Base-by-base conservation (phyloP, 2,797 vertebrate genomes). In the Simalia tracyae region DNA sequence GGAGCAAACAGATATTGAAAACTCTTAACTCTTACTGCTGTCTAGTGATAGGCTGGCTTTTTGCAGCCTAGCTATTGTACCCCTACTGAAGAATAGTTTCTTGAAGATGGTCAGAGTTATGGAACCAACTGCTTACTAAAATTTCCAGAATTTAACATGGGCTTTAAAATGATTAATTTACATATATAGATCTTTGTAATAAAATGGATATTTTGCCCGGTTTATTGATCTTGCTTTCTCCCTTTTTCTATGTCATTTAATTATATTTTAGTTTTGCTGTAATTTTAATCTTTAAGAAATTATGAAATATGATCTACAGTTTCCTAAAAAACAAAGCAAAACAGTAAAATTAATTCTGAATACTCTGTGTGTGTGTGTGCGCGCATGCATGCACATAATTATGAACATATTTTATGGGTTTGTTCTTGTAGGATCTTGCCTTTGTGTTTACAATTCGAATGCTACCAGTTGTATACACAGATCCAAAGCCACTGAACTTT, bases 371-470 rank as follows among this genome's bases (percentile, higher is more conserved):
- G 50, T 42, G 1, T 22, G 50, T 54, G 50, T 7, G 50, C 50
- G 4, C 50, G 50, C 50, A 50, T 50, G 50, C 50, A 7, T 54
- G 68, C 31, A 60, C 31, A 42, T 86, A 10, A 87, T 86, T 64
- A 17, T 5, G 50, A 91, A 81, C 0, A 90, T 92, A 10, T 10
- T 84, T 31, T 42, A 2, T 60, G 86, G 36, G 2, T 90, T 90
- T 61, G 2, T 19, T n/a, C 14, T 57, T 87, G 66, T 93, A 98
- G 98, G 97, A 86, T 98, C 98, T 93, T 97, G 96, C 92, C 97
- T 98, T 88, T 98, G 98, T 1, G 0, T 97, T 92, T 98, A 98
- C 89, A 97, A 88, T 84, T 86, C 97, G 95, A 97, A 96, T 31
- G 19, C 96, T 94, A 96, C 96, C 91, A 97, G 96, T 93, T 98